Conservation (phyloP, 2,888 invertebrate species). For the Spodoptera exigua region DNA sequence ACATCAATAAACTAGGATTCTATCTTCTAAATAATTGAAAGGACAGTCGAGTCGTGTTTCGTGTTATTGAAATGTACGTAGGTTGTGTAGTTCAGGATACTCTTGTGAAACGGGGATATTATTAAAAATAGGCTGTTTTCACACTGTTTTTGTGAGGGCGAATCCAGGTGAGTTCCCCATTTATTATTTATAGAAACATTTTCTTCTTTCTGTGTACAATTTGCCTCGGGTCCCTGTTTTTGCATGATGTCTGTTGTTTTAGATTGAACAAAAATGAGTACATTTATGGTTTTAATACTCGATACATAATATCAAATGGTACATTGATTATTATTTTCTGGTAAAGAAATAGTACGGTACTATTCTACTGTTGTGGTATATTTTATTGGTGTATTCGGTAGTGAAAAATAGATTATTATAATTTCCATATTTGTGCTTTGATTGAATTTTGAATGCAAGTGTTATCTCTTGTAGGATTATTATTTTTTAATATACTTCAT, state of each 20-base stretch:
- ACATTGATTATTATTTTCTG: too few relatives aligned
- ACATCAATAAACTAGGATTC: slow-evolving; percentile 41
- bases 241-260: slow-evolving; percentile 30
- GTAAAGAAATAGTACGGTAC: too few relatives aligned
- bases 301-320: too few relatives aligned
- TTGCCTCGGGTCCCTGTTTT: slow-evolving; percentile 35
- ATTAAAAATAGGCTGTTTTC: slow-evolving; percentile 66
- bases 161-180: slow-evolving; percentile 66
- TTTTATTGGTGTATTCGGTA: too few relatives aligned
- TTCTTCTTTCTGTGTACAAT: slow-evolving; percentile 50
- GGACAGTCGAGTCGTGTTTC: slow-evolving; percentile 34
- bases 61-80: slow-evolving; percentile 64
- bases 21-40: slow-evolving; percentile 26
- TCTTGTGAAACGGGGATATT: slow-evolving; percentile 66
- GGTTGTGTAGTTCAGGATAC: slow-evolving; percentile 68
- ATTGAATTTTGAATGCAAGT: too few relatives aligned
- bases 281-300: too few relatives aligned
- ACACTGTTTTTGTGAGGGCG: slow-evolving; percentile 62
- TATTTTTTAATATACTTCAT: too few relatives aligned
- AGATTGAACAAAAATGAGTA: slow-evolving; percentile 22
- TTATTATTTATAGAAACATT: slow-evolving; percentile 64
- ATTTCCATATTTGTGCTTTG: too few relatives aligned
- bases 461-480: too few relatives aligned
- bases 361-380: too few relatives aligned
- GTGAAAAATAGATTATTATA: too few relatives aligned